phyloP scores from a whole-genome alignment of 2,113 vertebrate species.

The Drymodes brunneopygia region DNA sequence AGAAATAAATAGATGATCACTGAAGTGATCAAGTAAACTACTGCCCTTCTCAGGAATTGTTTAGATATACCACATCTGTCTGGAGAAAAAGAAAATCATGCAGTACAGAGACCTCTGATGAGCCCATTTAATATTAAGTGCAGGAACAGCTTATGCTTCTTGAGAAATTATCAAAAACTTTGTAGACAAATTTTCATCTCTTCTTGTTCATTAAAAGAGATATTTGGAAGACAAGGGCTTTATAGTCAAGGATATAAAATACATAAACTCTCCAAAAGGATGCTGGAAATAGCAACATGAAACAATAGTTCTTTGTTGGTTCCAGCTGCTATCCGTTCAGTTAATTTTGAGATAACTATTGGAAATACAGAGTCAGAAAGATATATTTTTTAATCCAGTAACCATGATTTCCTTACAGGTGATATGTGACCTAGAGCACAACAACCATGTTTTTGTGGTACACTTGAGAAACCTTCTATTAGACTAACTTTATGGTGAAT shows the following conservation, averaged over 20 bases:
- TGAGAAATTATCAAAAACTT: neutral
- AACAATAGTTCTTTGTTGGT: neutral
- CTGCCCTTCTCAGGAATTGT: neutral
- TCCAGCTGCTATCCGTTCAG: neutral
- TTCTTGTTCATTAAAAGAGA: neutral
- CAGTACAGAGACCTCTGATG: neutral
- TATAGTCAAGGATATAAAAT: neutral
- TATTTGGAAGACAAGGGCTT: neutral
- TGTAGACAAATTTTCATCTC: neutral
- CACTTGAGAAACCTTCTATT: neutral
- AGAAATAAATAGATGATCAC: neutral
- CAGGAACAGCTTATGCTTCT: neutral
- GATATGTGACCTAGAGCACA: neutral
- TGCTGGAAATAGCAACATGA: neutral
- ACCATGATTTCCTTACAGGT: neutral
- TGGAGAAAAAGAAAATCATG: neutral
- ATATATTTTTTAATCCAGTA: neutral
- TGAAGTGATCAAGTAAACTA: neutral
- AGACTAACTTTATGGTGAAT: neutral
- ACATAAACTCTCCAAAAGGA: neutral
- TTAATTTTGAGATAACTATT: conserved; percentile 3
- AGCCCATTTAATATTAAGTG: neutral
- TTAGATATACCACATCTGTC: neutral
- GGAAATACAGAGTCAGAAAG: neutral
- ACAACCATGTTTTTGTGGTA: neutral